phyloP scores from a whole-genome alignment of 2,797 vertebrate species.

The Tamandua tetradactyla region DNA sequence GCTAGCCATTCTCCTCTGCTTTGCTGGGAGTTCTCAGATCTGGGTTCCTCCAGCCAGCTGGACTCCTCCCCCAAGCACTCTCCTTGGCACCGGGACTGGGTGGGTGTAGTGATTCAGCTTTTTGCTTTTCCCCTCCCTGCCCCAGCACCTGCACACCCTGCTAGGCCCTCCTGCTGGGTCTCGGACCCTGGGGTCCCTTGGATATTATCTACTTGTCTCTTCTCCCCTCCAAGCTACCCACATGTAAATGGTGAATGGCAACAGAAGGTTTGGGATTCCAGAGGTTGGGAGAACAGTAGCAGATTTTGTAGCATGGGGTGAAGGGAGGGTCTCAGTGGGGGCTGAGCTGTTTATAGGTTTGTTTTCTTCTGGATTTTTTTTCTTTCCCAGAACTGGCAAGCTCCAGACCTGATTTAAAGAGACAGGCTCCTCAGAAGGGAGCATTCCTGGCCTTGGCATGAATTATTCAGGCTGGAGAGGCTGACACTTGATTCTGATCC shows the following conservation, averaged over 20 bases:
- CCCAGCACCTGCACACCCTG: not conserved
- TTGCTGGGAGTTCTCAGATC: not conserved
- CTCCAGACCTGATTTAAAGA: constrained; percentile 77
- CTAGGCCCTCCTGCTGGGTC: not conserved
- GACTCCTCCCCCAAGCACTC: not conserved
- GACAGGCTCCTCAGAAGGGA: constrained; percentile 68
- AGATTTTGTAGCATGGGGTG: not conserved
- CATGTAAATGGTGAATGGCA: not conserved
- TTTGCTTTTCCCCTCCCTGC: not conserved
- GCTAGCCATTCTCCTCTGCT: not conserved
- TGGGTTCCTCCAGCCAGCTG: not conserved
- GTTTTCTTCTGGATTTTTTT: constrained; percentile 51
- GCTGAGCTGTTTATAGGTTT: constrained; percentile 58
- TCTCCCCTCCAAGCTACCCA: not conserved
- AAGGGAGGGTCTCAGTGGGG: not conserved
- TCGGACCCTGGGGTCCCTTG: not conserved
- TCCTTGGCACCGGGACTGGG: not conserved
- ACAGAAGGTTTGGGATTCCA: not conserved
- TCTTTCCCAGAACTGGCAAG: not conserved
- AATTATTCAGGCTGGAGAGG: constrained; percentile 63
- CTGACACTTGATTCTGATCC: constrained; percentile 73
- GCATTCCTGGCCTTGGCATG: constrained; percentile 60
- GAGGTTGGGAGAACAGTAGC: not conserved
- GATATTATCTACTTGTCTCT: not conserved
- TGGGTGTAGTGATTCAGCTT: constrained; percentile 57